phyloP scores from a whole-genome alignment of 2,113 vertebrate genomes.

The Nesogale talazaci region DNA sequence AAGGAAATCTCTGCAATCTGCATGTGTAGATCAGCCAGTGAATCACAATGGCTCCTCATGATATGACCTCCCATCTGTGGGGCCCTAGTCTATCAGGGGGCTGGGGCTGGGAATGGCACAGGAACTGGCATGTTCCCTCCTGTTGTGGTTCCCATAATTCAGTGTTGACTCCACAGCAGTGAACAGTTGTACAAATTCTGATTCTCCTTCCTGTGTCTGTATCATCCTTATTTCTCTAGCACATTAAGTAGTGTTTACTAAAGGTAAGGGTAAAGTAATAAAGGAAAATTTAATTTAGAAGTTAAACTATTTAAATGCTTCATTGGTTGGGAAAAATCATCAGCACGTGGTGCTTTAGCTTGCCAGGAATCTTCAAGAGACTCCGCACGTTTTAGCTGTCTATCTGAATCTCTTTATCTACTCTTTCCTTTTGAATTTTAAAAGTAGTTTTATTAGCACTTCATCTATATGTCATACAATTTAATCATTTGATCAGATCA shows the following conservation, averaged over 20 bases:
- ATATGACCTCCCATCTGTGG: neutral
- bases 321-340: constrained; percentile 42
- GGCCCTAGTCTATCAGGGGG: neutral
- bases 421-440: too few relatives aligned
- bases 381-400: neutral
- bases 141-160: neutral
- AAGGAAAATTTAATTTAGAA: constrained; percentile 46
- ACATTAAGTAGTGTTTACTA: constrained; percentile 30
- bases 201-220: neutral
- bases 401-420: too few relatives aligned
- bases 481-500: too few relatives aligned
- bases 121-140: neutral
- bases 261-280: constrained; percentile 1
- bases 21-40: neutral
- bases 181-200: neutral
- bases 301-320: constrained; percentile 64
- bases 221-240: neutral
- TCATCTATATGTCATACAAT: too few relatives aligned
- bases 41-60: neutral
- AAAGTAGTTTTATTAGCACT: too few relatives aligned
- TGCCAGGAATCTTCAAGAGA: constrained; percentile 26
- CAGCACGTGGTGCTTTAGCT: constrained; percentile 32
- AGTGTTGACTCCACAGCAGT: neutral
- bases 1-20: neutral
- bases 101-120: neutral